A percentile compares a stretch with the other conserved stretches of the same genome.
Evolutionary conservation across 2,888 invertebrate species (phyloP).

Genomic region (Lasioglossum morio): DNA sequence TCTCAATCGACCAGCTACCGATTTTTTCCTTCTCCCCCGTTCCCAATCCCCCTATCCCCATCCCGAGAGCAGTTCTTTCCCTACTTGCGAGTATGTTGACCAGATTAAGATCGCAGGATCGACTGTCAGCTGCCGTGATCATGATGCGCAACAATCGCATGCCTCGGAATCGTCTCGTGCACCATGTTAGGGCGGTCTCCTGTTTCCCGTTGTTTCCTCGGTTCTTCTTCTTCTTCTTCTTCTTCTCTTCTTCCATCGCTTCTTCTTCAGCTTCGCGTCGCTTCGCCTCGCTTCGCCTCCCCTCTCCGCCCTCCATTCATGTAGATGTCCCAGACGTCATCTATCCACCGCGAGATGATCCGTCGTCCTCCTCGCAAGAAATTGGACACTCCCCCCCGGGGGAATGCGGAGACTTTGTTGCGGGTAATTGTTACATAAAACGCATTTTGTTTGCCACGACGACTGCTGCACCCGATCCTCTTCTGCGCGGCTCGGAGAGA

Average conservation of each 20-base stretch:
- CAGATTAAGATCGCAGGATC: constrained; percentile 83
- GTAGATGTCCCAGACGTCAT: constrained; percentile 24
- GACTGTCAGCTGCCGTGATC: constrained; percentile 80
- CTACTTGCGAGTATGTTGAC: constrained; percentile 73
- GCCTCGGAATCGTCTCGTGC: constrained; percentile 67
- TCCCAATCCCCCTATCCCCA: constrained; percentile 18
- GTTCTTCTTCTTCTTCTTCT: constrained; percentile 25
- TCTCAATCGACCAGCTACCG: constrained; percentile 75
- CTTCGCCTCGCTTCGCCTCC: not conserved
- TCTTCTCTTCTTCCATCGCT: not conserved
- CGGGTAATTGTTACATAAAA: constrained; percentile 9
- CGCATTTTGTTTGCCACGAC: not conserved
- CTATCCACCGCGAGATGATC: constrained; percentile 15
- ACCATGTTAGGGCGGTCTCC: constrained; percentile 68
- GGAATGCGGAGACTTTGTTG: not conserved
- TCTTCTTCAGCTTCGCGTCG: not conserved
- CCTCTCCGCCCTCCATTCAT: constrained; percentile 19
- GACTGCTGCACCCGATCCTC: not conserved
- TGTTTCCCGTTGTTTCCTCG: constrained; percentile 32
- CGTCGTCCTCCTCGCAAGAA: not conserved
- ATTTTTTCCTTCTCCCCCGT: constrained; percentile 62
- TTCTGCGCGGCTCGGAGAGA: not conserved
- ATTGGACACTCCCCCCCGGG: constrained; percentile 5
- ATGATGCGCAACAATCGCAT: constrained; percentile 61
- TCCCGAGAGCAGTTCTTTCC: constrained; percentile 35